Evolutionary conservation across 2,113 vertebrate genomes (phyloP), one percentile per base, ranked within the genome.

Genomic region (Osmerus mordax): DNA sequence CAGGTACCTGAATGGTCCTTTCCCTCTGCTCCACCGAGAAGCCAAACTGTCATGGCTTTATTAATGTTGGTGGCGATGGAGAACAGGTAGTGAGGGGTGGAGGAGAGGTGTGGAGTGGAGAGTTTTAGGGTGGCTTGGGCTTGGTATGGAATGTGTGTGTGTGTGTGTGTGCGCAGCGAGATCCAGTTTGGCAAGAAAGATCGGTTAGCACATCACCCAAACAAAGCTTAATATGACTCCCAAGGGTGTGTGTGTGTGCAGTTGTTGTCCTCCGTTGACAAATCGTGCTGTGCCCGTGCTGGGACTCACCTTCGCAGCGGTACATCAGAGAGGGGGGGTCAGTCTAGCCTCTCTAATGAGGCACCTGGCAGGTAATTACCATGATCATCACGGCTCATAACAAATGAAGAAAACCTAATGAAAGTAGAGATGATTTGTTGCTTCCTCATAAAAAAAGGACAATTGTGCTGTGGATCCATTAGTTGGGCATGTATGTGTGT

Each of bases 401-500:
- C 56, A 65, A 65, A 73, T 58, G 21, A 72, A 72, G 14, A 23
- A 72, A 76, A 77, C 58, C 12, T 23, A 67, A 70, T 54, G 28
- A 62, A 77, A 70, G 9, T 19, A 16, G 15, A 14, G 56, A 16
- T 4, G 56, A 70, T 36, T 19, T 0, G 0, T 36, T 68, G 80
- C 58, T 72, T 69, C 63, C 67, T 72, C 69, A 62, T 41, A 41
- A 41, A 75, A 65, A 67, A 74, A 82, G 65, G 63, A 75, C 68
- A 63, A 77, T 80, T 32, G 52, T 67, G 65, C 25, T 29, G 60
- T 7, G 32, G 72, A 67, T 74, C 67, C 28, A 70, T 73, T 29
- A 25, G n/a, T 59, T n/a, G 18, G 14, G 21, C 25, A 59, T 47
- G 13, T 2, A 2, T 61, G 36, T 3, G 47, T 41, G 25, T 19